These are phyloP conservation scores for Eristalis pertinax DNA, from an alignment of 2,888 invertebrate species.

Conservation along the genomic window DNA sequence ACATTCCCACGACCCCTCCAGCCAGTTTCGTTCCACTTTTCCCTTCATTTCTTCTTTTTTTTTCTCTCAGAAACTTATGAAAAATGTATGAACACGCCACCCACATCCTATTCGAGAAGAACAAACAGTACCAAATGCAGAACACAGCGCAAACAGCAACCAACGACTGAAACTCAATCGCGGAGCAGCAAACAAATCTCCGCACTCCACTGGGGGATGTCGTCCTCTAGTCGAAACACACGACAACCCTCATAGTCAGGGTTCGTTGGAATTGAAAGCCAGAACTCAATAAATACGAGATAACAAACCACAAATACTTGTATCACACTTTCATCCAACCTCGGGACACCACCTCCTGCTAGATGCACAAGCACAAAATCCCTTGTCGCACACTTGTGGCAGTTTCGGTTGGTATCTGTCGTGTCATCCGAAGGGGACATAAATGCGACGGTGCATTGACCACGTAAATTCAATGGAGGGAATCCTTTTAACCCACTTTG, in stretches of 20 bases:
- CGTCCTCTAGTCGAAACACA: not conserved
- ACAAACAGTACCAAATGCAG: not conserved
- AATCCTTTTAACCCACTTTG: slow-evolving; percentile 42
- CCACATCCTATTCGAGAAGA: not conserved
- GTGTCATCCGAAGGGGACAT: not conserved
- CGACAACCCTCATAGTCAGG: not conserved
- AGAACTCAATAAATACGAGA: slow-evolving; percentile 31
- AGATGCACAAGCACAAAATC: not conserved
- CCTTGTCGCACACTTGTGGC: not conserved
- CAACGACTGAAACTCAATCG: slow-evolving; percentile 17
- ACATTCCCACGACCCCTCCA: not conserved
- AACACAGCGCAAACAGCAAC: slow-evolving; percentile 4
- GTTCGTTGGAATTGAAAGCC: not conserved
- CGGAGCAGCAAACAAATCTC: slow-evolving; percentile 13
- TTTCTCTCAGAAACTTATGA: not conserved
- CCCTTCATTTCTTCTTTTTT: not conserved
- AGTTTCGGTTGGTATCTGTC: not conserved
- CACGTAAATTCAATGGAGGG: slow-evolving; percentile 25
- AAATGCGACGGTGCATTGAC: slow-evolving; percentile 29
- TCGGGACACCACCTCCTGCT: not conserved
- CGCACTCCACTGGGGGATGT: not conserved
- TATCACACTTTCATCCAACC: not conserved
- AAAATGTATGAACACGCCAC: not conserved
- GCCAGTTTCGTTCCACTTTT: not conserved
- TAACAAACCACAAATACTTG: slow-evolving; percentile 21